Percentiles rank a stretch among this genome's conserved stretches.
Evolutionary conservation across 2,797 vertebrate species (phyloP).

Genomic region (Luscinia megarhynchos): DNA sequence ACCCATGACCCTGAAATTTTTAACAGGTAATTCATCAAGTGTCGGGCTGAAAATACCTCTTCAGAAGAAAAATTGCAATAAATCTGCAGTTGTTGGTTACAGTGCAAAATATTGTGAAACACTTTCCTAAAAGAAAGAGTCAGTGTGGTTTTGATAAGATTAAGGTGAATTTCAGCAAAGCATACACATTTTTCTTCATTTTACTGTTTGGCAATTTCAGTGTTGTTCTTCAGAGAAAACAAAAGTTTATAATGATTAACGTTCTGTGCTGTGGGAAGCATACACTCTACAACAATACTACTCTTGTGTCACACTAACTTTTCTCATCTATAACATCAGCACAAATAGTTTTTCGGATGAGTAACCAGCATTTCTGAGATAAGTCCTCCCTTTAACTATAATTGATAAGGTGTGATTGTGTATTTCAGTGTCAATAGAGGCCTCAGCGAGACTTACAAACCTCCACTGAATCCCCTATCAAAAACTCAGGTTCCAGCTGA

Average conservation of each 20-base stretch:
- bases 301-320: constrained; percentile 77
- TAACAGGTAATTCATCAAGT: background rate
- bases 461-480: background rate
- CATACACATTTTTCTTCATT: constrained; percentile 81
- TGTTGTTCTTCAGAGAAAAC: constrained; percentile 70
- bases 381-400: constrained; percentile 78
- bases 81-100: constrained; percentile 16
- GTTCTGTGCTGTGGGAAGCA: constrained; percentile 81
- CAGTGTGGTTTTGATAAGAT: constrained; percentile 28
- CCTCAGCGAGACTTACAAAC: background rate
- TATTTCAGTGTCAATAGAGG: constrained; percentile 54
- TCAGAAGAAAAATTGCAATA: background rate
- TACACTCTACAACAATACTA: constrained; percentile 80
- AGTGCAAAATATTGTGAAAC: constrained; percentile 45
- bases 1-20: background rate
- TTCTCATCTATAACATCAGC: constrained; percentile 66
- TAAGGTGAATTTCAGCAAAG: constrained; percentile 68
- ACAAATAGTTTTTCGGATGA: constrained; percentile 76
- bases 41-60: background rate
- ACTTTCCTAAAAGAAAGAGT: background rate
- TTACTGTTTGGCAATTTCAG: constrained; percentile 68
- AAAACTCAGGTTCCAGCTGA: background rate
- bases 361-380: constrained; percentile 72
- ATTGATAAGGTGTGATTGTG: constrained; percentile 73
- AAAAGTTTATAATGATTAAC: constrained; percentile 89